Conservation (phyloP, 2,888 invertebrate species). For the Caenorhabditis sinica region DNA sequence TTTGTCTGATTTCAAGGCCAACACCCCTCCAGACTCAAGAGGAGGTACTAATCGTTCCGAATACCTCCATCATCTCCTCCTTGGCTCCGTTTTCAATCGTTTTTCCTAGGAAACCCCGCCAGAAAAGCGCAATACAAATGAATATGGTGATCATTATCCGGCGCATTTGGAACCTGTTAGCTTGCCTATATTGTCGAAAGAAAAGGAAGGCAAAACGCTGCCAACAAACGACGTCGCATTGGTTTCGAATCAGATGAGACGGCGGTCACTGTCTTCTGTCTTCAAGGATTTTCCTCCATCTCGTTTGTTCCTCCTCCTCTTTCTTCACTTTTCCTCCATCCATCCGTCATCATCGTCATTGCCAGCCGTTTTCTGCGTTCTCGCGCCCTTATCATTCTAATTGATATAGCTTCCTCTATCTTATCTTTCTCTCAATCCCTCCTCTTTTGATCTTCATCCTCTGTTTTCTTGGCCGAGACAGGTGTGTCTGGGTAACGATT, state of each 20-base stretch:
- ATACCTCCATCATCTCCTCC: not conserved
- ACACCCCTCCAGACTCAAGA: slow-evolving; percentile 18
- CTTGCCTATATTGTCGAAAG: slow-evolving; percentile 21
- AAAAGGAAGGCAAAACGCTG: slow-evolving; percentile 47
- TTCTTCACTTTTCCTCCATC: not conserved
- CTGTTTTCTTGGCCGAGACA: slow-evolving; percentile 4
- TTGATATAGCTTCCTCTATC: slow-evolving; percentile 17
- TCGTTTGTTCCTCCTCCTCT: slow-evolving; percentile 39
- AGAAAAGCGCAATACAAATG: slow-evolving; percentile 35
- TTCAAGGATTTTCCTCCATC: slow-evolving; percentile 28
- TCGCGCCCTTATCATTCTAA: slow-evolving; percentile 27
- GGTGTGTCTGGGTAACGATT: slow-evolving; percentile 1
- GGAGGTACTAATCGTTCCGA: not conserved
- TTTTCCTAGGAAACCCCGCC: not conserved
- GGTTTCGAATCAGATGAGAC: slow-evolving; percentile 58
- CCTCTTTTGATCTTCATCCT: slow-evolving; percentile 10
- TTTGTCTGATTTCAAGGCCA: slow-evolving; percentile 40
- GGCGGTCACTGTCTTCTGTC: slow-evolving; percentile 26
- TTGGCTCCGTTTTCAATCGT: slow-evolving; percentile 1
- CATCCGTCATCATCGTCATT: slow-evolving; percentile 9
- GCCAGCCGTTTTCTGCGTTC: slow-evolving; percentile 54
- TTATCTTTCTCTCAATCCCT: slow-evolving; percentile 1
- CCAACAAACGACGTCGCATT: slow-evolving; percentile 41
- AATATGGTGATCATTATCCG: slow-evolving; percentile 62
- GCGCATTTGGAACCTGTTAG: slow-evolving; percentile 54